Evolutionary conservation across 2,888 invertebrate species (phyloP).

Genomic region (Rotaria sp.): DNA sequence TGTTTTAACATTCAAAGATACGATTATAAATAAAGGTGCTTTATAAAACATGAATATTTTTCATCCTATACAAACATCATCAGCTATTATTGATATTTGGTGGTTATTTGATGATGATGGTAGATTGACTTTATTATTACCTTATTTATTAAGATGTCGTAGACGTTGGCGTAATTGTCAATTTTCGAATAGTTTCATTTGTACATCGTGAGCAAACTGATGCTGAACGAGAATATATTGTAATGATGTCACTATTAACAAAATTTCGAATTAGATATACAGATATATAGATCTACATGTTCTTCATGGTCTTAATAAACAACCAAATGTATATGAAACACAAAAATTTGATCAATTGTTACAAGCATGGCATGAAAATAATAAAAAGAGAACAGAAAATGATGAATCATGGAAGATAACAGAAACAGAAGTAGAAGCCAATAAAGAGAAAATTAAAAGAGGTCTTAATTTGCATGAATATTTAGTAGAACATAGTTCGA

Average conservation of each 20-base stretch:
- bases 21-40: constrained; percentile 33
- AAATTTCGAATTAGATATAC: constrained; percentile 89
- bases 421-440: constrained; percentile 65
- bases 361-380: constrained; percentile 9
- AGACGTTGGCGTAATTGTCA: constrained; percentile 65
- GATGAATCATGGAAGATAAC: constrained; percentile 60
- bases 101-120: constrained; percentile 97
- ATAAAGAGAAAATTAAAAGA: constrained; percentile 77
- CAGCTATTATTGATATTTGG: constrained; percentile 81
- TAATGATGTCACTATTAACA: constrained; percentile 82
- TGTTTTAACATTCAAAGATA: background rate
- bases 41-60: constrained; percentile 43
- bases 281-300: constrained; percentile 37
- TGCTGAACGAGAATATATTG: background rate
- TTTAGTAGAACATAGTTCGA: constrained; percentile 70
- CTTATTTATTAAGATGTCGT: constrained; percentile 72
- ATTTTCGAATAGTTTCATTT: constrained; percentile 53
- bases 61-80: constrained; percentile 63
- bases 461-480: constrained; percentile 81
- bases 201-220: background rate
- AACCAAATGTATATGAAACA: background rate
- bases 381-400: constrained; percentile 58
- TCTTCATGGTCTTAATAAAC: background rate
- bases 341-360: background rate
- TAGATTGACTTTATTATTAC: constrained; percentile 72